phyloP scores from a whole-genome alignment of 2,113 vertebrate genomes.

The Pardalotus punctatus region DNA sequence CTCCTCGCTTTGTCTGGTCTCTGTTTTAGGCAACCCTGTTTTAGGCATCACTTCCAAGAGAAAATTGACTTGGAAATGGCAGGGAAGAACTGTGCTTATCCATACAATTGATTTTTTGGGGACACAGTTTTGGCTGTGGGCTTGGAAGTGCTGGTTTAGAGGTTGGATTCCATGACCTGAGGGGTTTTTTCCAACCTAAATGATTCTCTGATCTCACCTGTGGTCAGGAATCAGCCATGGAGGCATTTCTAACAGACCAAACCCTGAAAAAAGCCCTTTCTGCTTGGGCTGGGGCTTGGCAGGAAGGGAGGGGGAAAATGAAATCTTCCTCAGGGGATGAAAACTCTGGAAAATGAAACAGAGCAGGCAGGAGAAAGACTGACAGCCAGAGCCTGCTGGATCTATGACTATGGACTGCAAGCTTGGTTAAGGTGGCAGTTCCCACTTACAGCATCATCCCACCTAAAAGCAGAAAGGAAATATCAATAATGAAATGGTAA shows the following conservation, averaged over 20 bases:
- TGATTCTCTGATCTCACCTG: neutral
- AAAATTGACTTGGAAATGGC: neutral
- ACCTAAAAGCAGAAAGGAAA: conserved; percentile 1
- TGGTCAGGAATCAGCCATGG: neutral
- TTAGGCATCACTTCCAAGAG: neutral
- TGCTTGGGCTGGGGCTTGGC: neutral
- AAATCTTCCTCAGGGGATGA: neutral
- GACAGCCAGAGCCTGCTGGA: neutral
- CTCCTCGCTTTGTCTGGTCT: too few relatives aligned
- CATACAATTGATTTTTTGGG: neutral
- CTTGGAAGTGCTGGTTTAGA: neutral
- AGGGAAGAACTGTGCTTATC: neutral
- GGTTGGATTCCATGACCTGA: neutral
- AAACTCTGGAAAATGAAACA: neutral
- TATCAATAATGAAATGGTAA: conserved; percentile 9
- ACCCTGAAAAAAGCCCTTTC: neutral
- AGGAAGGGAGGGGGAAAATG: neutral
- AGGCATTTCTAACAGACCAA: neutral
- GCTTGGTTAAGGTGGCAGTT: neutral
- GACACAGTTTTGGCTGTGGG: too few relatives aligned
- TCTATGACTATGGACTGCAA: neutral
- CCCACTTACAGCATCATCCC: neutral
- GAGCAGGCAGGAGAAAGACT: neutral
- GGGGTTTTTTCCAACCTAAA: neutral
- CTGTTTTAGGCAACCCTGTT: too few relatives aligned